A percentile compares a stretch with the other conserved stretches of the same genome.
phyloP scores from a whole-genome alignment of 2,113 vertebrate genomes.

The Ptilorrhoa leucosticta region DNA sequence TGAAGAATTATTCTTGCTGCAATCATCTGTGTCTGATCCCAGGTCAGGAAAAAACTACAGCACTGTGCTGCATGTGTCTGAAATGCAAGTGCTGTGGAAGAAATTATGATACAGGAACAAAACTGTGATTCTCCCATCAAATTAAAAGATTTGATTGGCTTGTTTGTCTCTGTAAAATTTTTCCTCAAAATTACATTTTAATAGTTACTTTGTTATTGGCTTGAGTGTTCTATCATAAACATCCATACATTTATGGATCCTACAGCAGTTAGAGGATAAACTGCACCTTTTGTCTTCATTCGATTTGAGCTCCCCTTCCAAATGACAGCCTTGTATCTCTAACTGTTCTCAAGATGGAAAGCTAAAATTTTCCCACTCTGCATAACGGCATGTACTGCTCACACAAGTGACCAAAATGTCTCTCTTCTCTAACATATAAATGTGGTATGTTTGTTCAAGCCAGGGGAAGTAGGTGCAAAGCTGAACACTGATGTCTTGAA shows the following conservation, averaged over 20 bases:
- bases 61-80: neutral
- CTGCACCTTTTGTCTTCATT: neutral
- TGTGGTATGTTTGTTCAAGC: neutral
- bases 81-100: neutral
- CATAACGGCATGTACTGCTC: neutral
- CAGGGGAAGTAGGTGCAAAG: neutral
- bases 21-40: neutral
- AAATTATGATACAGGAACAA: neutral
- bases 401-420: neutral
- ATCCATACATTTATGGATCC: neutral
- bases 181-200: neutral
- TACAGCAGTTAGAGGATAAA: neutral
- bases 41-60: slow-evolving; percentile 18
- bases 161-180: neutral
- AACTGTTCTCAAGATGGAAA: neutral
- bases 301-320: neutral
- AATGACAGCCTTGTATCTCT: neutral
- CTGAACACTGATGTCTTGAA: neutral
- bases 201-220: neutral
- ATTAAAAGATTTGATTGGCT: neutral
- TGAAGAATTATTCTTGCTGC: neutral
- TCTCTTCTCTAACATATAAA: neutral
- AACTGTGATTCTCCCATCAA: neutral
- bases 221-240: neutral
- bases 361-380: neutral